Percentiles rank a stretch among this genome's conserved stretches.
Evolutionary conservation across 2,113 vertebrate species (phyloP).

Genomic region (Lamprotornis superbus): DNA sequence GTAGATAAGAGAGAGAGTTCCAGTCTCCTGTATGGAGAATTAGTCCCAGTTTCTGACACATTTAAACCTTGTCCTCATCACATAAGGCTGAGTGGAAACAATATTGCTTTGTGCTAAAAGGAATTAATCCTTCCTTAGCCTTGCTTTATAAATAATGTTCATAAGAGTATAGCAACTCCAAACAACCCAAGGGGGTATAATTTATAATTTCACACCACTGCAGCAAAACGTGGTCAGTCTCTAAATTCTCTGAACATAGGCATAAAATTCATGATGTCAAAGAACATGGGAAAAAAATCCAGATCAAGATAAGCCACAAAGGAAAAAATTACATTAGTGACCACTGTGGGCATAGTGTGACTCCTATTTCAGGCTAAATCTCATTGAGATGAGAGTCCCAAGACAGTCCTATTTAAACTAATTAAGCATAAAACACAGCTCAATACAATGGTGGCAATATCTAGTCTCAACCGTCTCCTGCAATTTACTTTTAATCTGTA

Average conservation of each 20-base stretch:
- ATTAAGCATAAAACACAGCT: conserved; percentile 17
- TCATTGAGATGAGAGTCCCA: neutral
- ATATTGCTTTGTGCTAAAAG: neutral
- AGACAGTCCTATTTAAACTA: neutral
- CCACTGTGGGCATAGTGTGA: neutral
- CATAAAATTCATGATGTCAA: neutral
- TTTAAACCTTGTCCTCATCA: neutral
- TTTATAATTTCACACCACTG: neutral
- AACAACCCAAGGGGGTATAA: neutral
- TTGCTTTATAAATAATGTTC: neutral
- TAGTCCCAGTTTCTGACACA: neutral
- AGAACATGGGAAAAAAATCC: neutral
- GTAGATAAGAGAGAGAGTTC: neutral
- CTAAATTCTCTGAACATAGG: neutral
- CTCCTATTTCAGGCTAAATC: neutral
- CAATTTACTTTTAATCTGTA: conserved; percentile 43
- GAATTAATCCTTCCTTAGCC: neutral
- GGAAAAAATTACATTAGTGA: neutral
- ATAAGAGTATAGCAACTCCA: neutral
- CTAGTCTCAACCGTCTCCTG: neutral
- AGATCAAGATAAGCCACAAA: neutral
- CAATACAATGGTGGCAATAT: neutral
- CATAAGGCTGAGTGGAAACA: neutral
- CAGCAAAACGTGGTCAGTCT: neutral
- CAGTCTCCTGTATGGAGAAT: neutral